Evolutionary conservation across 2,113 vertebrate species (phyloP).

Genomic region (Pseudolaguvia tuberculata): DNA sequence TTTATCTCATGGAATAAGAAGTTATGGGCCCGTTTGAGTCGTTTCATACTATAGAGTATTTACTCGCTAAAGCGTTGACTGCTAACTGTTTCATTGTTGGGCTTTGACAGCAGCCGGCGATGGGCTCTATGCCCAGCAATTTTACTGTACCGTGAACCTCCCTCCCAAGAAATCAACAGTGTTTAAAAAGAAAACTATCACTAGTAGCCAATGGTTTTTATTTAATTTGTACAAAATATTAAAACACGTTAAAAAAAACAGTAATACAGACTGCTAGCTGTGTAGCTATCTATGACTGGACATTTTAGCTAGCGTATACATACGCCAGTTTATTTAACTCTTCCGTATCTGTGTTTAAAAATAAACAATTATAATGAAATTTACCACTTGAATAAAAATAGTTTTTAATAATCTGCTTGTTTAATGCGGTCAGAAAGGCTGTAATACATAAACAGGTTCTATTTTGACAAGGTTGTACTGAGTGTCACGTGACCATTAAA

Average conservation of each 20-base stretch:
- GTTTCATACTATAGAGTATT: not conserved
- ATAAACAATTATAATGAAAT: no score
- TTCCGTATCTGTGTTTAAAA: not conserved
- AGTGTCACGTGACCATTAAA: conserved; percentile 18
- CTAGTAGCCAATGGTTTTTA: not conserved
- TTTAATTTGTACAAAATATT: not conserved
- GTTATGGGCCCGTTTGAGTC: not conserved
- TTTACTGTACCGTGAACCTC: not conserved
- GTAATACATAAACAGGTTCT: not conserved
- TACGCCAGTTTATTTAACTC: not conserved
- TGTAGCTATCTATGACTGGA: conserved; percentile 43
- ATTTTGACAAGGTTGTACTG: not conserved
- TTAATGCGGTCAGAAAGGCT: not conserved
- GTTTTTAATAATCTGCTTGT: not conserved
- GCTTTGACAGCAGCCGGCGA: conserved; percentile 35
- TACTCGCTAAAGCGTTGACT: not conserved
- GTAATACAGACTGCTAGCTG: not conserved
- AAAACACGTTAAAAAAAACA: no score
- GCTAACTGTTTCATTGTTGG: conserved; percentile 35
- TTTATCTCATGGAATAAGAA: not conserved
- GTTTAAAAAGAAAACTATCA: not conserved
- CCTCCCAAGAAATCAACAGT: no score
- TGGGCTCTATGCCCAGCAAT: not conserved
- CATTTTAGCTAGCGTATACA: conserved; percentile 35
- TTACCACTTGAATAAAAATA: no score